These are phyloP conservation scores for Piprites chloris DNA, from an alignment of 2,113 vertebrate genomes.

Conservation along the genomic window DNA sequence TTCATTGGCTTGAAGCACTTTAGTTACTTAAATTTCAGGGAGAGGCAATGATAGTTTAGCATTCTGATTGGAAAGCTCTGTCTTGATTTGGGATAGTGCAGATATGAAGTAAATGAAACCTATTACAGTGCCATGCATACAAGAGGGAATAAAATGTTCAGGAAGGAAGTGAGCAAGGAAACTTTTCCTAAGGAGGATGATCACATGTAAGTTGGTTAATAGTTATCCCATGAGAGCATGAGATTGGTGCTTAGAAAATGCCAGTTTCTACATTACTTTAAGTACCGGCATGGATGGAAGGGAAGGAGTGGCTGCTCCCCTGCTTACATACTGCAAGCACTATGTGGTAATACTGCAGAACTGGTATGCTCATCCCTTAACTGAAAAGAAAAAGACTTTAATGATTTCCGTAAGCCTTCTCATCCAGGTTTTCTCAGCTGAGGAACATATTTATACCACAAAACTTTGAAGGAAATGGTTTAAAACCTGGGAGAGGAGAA, in stretches of 20 bases:
- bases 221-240: not conserved
- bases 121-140: not conserved
- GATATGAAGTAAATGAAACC: not conserved
- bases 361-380: not conserved
- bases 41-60: not conserved
- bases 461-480: not conserved
- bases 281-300: not conserved
- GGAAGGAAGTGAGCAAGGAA: not conserved
- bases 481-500: not conserved
- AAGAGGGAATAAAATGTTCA: not conserved
- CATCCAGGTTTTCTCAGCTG: not conserved
- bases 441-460: not conserved
- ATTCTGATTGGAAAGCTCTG: not conserved
- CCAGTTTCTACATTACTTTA: not conserved
- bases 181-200: not conserved
- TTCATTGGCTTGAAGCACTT: not conserved
- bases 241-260: not conserved
- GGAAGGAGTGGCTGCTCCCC: not conserved
- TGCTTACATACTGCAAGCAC: not conserved
- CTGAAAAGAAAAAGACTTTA: not conserved
- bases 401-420: not conserved
- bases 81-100: not conserved
- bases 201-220: not conserved
- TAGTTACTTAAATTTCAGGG: not conserved
- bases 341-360: not conserved